Percentiles rank a stretch among this genome's conserved stretches.
Conservation (phyloP, 2,888 invertebrate genomes). For the Empis stercorea region DNA sequence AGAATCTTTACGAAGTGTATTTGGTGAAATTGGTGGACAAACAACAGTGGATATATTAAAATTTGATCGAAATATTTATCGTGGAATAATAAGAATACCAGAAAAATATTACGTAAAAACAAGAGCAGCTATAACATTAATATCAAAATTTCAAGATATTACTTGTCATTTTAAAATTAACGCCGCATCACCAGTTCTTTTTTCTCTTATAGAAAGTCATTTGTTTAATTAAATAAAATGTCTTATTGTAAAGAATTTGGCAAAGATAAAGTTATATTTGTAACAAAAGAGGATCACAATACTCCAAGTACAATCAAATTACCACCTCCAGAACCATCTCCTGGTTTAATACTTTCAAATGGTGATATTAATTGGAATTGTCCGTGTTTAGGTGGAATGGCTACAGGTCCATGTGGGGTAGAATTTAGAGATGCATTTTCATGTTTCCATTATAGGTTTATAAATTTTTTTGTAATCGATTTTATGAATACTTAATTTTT, state of each 20-base stretch:
- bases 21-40: conserved; percentile 45
- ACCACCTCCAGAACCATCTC: conserved; percentile 59
- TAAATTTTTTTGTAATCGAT: neutral
- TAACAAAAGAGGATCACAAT: conserved; percentile 64
- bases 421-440: conserved; percentile 90
- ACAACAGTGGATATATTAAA: conserved; percentile 44
- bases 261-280: conserved; percentile 75
- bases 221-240: conserved; percentile 24
- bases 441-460: conserved; percentile 75
- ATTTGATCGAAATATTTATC: conserved; percentile 35
- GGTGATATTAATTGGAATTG: conserved; percentile 96
- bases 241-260: conserved; percentile 42
- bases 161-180: conserved; percentile 43
- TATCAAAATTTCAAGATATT: conserved; percentile 36
- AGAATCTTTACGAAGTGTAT: conserved; percentile 39
- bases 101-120: conserved; percentile 42
- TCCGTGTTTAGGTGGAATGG: conserved; percentile 95
- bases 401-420: conserved; percentile 87
- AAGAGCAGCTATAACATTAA: conserved; percentile 44
- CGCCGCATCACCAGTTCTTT: conserved; percentile 39
- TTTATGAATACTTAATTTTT: neutral
- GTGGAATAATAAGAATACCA: conserved; percentile 44
- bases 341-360: conserved; percentile 68
- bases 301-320: conserved; percentile 55
- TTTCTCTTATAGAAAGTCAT: conserved; percentile 23